Evolutionary conservation across 2,888 invertebrate species (phyloP), one percentile per base, ranked within the genome.

Genomic region (Melanostoma mellinum): DNA sequence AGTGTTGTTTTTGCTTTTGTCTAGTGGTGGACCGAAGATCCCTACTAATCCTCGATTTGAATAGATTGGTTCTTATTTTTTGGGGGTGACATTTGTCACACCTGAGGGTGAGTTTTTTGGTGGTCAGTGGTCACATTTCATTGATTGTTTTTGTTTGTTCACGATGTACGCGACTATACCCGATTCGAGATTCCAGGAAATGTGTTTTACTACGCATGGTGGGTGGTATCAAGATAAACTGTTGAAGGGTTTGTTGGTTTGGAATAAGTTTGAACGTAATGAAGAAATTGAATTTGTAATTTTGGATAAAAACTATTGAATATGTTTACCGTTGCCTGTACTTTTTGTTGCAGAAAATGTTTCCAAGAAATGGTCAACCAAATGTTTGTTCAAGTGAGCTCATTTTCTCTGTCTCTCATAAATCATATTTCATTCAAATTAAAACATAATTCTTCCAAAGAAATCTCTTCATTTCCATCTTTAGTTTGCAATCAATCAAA

Each of bases 401-500:
- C 38, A 63, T 6, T 30, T 3, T 30, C 32, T 38, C 38, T 63
- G n/a, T 30, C 6, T 50, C 4, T 50, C 38, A 63, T 63, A 63
- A 63, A 63, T 63, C 63, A 63, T 63, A 8, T 63, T 63, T 20
- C 6, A 63, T 32, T 30, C 36, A 35, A 72, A 42, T 55, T 63
- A 53, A 46, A 40, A 6, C 10, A 38, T 30, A 58, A 44, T 53
- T 38, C 32, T 65, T 67, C 46, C 3, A 40, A 38, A 8, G 10
- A 69, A 53, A 68, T 48, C 46, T 73, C 33, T 50, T 36, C 32
- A 56, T 36, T 61, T 61, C 10, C 8, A 53, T 60, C 33, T 20
- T 30, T 50, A 35, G 5, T 6, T 50, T 38, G 46, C 36, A 72
- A 81, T 77, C 81, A 77, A 82, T 82, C 82, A 75, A 78, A 82